phyloP scores from a whole-genome alignment of 2,113 vertebrate species.

The Zapus hudsonius region DNA sequence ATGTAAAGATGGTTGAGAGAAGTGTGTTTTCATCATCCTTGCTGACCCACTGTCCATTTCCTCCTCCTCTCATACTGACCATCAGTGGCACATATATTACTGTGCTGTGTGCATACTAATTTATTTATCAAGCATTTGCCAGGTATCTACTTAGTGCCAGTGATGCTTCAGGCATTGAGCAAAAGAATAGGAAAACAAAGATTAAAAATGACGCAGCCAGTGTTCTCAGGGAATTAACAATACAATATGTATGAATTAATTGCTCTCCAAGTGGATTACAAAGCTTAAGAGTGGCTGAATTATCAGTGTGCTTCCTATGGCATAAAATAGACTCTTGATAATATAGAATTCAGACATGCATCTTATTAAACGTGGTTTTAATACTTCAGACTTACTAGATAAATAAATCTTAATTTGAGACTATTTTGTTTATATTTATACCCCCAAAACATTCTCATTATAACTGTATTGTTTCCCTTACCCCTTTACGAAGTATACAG shows the following conservation, averaged over 20 bases:
- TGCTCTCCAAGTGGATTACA: not conserved
- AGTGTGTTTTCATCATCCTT: not conserved
- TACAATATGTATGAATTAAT: not conserved
- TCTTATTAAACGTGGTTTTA: slow-evolving; percentile 26
- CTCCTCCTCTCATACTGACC: not conserved
- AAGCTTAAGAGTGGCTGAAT: not conserved
- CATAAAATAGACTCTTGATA: not conserved
- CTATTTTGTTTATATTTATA: not conserved
- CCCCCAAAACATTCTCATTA: not conserved
- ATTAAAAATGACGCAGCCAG: not conserved
- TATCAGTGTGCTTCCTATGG: not conserved
- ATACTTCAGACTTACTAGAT: not conserved
- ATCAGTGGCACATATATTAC: not conserved
- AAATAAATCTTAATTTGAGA: not conserved
- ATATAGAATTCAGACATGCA: not conserved
- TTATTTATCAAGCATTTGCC: slow-evolving; percentile 27
- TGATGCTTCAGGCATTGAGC: not conserved
- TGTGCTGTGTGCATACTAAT: not conserved
- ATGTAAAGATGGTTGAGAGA: not conserved
- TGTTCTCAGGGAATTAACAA: not conserved
- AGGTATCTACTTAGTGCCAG: not conserved
- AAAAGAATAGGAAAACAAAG: not conserved
- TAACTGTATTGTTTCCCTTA: not conserved
- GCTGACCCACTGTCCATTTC: not conserved
- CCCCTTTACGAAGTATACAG: not conserved